phyloP scores from a whole-genome alignment of 2,797 vertebrate genomes.

The Epinephelus awoara region DNA sequence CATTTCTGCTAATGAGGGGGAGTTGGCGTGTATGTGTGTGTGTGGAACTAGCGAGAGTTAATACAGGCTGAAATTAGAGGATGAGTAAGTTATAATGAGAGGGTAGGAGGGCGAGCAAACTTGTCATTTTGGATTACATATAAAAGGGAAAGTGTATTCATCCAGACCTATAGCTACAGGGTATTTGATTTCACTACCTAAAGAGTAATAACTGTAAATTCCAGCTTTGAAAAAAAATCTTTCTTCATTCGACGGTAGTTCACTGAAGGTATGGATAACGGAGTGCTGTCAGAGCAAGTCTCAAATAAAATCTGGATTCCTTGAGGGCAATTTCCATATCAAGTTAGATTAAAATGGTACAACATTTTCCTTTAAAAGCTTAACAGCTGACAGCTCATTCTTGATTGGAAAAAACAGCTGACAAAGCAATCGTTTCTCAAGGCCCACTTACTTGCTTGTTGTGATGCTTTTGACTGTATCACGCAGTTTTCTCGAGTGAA shows the following conservation, averaged over 20 bases:
- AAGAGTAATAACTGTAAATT: conserved; percentile 37
- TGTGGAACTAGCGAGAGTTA: conserved; percentile 49
- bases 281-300: background rate
- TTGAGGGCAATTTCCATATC: background rate
- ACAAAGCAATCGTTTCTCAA: background rate
- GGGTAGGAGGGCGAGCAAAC: conserved; percentile 26
- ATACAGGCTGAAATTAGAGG: conserved; percentile 62
- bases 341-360: conserved; percentile 7
- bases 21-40: conserved; percentile 7
- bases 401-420: background rate
- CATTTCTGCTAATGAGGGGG: conserved; percentile 35
- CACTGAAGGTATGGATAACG: background rate
- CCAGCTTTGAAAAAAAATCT: conserved; percentile 28
- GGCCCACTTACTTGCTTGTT: background rate
- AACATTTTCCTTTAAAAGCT: background rate
- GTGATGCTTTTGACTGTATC: background rate
- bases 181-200: conserved; percentile 37
- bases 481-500: background rate
- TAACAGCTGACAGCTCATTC: background rate
- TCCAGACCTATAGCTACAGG: conserved; percentile 28
- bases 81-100: conserved; percentile 68
- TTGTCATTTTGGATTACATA: conserved; percentile 54
- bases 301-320: background rate
- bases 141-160: conserved; percentile 49
- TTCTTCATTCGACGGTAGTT: conserved; percentile 9